Evolutionary conservation across 2,888 invertebrate species (phyloP).

Genomic region (Cartodere bifasciata): DNA sequence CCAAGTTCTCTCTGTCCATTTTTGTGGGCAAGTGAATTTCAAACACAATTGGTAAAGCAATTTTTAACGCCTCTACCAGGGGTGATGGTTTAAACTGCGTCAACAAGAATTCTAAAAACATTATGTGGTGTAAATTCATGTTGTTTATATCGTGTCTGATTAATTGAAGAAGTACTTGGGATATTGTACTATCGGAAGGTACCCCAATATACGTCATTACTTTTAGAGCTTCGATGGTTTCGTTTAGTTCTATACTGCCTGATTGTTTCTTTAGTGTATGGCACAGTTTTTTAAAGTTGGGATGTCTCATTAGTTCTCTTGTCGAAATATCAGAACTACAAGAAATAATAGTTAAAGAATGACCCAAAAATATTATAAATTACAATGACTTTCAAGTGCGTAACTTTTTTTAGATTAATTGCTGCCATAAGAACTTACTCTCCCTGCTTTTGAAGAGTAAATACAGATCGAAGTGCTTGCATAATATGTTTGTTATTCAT

Average conservation of each 20-base stretch:
- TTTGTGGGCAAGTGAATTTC: conserved; percentile 47
- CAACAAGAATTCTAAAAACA: conserved; percentile 49
- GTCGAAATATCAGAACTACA: conserved; percentile 31
- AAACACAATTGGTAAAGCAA: conserved; percentile 55
- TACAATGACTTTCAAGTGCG: not conserved
- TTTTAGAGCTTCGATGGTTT: conserved; percentile 47
- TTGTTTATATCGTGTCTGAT: conserved; percentile 48
- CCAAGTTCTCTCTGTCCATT: conserved; percentile 41
- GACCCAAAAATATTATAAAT: not conserved
- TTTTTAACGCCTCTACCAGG: conserved; percentile 47
- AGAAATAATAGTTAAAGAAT: conserved; percentile 13
- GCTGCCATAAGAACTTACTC: no score
- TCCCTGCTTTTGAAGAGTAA: conserved; percentile 41
- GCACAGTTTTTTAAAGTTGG: conserved; percentile 46
- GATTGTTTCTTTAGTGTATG: conserved; percentile 41
- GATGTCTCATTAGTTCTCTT: conserved; percentile 38
- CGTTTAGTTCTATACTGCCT: conserved; percentile 39
- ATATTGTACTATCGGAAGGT: conserved; percentile 42
- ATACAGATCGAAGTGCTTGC: conserved; percentile 42
- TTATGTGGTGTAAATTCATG: conserved; percentile 45
- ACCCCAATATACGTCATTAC: conserved; percentile 45
- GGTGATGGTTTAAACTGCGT: conserved; percentile 40
- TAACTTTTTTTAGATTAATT: conserved; percentile 1
- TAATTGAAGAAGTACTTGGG: conserved; percentile 50
- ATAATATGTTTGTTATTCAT: conserved; percentile 44